Evolutionary conservation across 2,888 invertebrate species (phyloP).

Genomic region (Stenodera caucasica): DNA sequence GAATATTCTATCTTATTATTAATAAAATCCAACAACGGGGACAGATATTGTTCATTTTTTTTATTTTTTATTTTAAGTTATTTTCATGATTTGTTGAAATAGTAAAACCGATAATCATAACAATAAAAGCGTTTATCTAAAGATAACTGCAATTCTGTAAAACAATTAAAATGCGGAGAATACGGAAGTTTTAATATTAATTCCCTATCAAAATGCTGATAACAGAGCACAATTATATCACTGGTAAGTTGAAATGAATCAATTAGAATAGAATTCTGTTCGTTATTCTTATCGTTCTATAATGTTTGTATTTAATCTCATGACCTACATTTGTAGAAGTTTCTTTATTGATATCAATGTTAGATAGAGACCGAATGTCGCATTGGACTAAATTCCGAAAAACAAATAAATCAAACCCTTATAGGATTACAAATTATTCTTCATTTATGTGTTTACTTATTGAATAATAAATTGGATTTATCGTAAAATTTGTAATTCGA

Average conservation of each 20-base stretch:
- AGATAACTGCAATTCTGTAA: background rate
- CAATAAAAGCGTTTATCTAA: too few species aligned
- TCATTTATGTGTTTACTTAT: too few species aligned
- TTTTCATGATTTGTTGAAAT: too few species aligned
- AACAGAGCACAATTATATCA: slow-evolving; percentile 2
- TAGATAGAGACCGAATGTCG: background rate
- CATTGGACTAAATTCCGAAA: background rate
- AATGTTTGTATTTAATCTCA: slow-evolving; percentile 1
- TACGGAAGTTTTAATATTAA: background rate
- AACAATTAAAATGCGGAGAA: background rate
- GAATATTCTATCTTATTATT: too few species aligned
- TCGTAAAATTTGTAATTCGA: too few species aligned
- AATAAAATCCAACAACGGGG: too few species aligned
- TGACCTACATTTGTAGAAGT: slow-evolving; percentile 2
- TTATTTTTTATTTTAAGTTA: too few species aligned
- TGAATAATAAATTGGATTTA: too few species aligned
- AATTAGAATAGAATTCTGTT: background rate
- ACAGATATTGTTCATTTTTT: too few species aligned
- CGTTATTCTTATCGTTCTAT: background rate
- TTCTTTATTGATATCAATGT: background rate
- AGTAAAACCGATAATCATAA: too few species aligned
- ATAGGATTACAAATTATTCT: too few species aligned
- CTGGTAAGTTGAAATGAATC: background rate
- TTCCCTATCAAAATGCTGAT: background rate
- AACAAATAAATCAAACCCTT: background rate